Evolutionary conservation across 2,113 vertebrate genomes (phyloP).

Genomic region (Alouatta palliata): DNA sequence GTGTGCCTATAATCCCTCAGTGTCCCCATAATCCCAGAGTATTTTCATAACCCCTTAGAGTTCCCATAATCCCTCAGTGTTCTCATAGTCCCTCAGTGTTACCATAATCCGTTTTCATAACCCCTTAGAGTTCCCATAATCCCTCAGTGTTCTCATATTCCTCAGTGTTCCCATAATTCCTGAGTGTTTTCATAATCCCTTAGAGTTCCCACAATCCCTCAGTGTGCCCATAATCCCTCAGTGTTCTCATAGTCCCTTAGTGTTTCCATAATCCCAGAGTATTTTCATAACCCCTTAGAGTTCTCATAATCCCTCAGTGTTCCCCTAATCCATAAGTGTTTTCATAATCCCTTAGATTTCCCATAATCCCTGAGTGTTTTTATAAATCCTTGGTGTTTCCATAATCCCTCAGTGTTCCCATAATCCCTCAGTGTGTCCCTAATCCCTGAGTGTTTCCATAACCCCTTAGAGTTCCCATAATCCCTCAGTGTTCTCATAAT

Average conservation of each 20-base stretch:
- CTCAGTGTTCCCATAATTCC: too few species aligned
- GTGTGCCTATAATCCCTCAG: too few species aligned
- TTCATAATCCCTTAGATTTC: not conserved
- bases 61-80: not conserved
- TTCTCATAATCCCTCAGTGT: not conserved
- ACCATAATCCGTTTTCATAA: not conserved
- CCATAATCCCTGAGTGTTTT: not conserved
- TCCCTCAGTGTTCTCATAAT: not conserved
- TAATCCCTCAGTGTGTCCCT: not conserved
- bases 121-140: not conserved
- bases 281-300: not conserved
- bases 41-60: not conserved
- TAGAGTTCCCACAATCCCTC: too few species aligned
- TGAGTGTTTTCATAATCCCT: too few species aligned
- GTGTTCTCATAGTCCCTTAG: too few species aligned
- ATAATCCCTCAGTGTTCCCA: not conserved
- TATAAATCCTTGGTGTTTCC: too few species aligned
- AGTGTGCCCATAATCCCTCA: too few species aligned
- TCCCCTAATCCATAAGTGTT: too few species aligned
- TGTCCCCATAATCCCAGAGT: too few species aligned
- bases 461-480: not conserved
- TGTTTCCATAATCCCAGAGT: too few species aligned
- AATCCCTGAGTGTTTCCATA: not conserved
- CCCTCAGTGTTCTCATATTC: not conserved
- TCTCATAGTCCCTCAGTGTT: not conserved